Evolutionary conservation across 2,797 vertebrate genomes (phyloP).

Genomic region (Sebastes steindachneri): DNA sequence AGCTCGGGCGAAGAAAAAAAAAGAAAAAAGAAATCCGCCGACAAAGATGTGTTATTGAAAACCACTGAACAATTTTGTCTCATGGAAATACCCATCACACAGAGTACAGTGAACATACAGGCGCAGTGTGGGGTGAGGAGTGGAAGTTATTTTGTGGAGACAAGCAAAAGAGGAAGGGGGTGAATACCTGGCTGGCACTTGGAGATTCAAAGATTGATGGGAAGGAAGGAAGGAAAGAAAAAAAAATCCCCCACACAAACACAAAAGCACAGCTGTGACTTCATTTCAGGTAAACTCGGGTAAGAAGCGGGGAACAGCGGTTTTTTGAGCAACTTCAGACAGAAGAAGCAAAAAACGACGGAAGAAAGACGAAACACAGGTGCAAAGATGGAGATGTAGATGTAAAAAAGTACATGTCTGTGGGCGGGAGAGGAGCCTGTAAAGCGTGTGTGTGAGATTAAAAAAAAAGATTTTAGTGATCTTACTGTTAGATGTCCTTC

Average conservation of each 20-base stretch:
- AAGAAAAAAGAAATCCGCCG: not conserved
- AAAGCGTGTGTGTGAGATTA: not conserved
- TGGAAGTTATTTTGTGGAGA: conserved; percentile 30
- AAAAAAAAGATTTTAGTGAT: not conserved
- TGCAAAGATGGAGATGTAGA: not conserved
- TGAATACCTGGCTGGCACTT: conserved; percentile 28
- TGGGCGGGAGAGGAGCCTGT: not conserved
- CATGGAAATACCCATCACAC: conserved; percentile 59
- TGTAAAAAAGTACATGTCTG: not conserved
- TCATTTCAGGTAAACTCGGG: not conserved
- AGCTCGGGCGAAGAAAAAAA: not conserved
- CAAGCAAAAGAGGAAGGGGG: conserved; percentile 5
- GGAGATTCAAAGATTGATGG: conserved; percentile 40
- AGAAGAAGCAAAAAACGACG: not conserved
- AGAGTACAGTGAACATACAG: conserved; percentile 43
- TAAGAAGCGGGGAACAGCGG: not conserved
- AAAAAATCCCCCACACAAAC: not conserved
- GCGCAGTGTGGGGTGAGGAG: conserved; percentile 17
- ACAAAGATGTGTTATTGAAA: conserved; percentile 63
- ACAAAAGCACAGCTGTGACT: conserved; percentile 18
- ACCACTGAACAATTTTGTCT: conserved; percentile 54
- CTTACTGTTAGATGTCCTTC: conserved; percentile 98
- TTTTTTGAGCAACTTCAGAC: not conserved
- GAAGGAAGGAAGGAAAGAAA: not conserved
- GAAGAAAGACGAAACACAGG: not conserved